Evolutionary conservation across 1,140 invertebrate genomes (phyloP).

Genomic region (Ylistrum balloti): DNA sequence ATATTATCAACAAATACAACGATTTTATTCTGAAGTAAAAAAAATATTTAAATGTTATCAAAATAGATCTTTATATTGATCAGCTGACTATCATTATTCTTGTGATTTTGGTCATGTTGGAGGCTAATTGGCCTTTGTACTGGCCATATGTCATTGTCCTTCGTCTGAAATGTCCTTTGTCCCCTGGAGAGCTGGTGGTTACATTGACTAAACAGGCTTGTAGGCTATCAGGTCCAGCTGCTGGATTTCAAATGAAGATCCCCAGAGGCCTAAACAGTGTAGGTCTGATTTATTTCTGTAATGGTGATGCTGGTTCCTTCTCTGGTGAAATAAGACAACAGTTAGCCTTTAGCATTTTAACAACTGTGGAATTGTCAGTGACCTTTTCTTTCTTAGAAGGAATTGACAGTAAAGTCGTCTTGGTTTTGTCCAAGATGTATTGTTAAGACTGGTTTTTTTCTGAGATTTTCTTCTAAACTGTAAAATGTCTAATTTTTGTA

Average conservation of each 20-base stretch:
- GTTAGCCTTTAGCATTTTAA: neutral
- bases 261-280: neutral
- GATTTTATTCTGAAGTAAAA: neutral
- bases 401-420: neutral
- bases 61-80: neutral
- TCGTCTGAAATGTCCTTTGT: neutral
- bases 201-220: neutral
- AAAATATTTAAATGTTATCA: neutral
- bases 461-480: neutral
- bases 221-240: neutral
- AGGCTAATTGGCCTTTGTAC: neutral
- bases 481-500: no score
- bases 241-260: neutral
- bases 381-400: neutral
- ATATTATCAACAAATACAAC: neutral
- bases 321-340: neutral
- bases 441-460: neutral
- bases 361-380: neutral
- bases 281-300: conserved; percentile 25
- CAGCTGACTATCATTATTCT: neutral
- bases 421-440: neutral
- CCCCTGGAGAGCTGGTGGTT: neutral
- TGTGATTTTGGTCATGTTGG: neutral
- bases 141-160: neutral
- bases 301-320: neutral